phyloP scores from a whole-genome alignment of 92 coral and sea anemone genomes.

The Desmophyllum pertusum region DNA sequence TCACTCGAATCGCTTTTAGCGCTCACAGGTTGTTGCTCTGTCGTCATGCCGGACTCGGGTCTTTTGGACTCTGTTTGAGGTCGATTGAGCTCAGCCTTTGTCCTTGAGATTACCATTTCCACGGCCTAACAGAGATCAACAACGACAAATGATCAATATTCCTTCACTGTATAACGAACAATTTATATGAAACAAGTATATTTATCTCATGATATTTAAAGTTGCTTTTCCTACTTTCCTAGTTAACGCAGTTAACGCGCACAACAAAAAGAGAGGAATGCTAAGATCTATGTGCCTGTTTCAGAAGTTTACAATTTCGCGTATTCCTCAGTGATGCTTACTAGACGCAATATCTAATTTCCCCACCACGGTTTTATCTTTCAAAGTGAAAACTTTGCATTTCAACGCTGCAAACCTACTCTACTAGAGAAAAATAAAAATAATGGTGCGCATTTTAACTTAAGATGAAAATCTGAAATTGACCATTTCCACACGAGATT shows the following conservation, averaged over 20 bases:
- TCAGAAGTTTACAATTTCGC: too few relatives aligned
- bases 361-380: background rate
- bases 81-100: conserved; percentile 73
- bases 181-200: background rate
- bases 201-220: background rate
- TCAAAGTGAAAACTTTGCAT: background rate
- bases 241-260: too few relatives aligned
- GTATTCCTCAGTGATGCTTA: background rate
- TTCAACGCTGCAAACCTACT: background rate
- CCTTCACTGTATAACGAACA: background rate
- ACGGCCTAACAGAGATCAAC: conserved; percentile 68
- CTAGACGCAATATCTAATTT: background rate
- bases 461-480: too few relatives aligned
- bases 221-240: background rate
- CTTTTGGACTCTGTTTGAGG: conserved; percentile 41
- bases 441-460: too few relatives aligned
- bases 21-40: conserved; percentile 10
- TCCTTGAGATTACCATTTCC: conserved; percentile 77
- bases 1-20: conserved; percentile 24
- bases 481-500: too few relatives aligned
- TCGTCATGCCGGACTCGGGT: conserved; percentile 22
- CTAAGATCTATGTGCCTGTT: too few relatives aligned
- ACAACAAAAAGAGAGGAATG: too few relatives aligned
- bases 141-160: background rate
- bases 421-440: background rate